These are phyloP conservation scores for Trichosurus vulpecula DNA, from an alignment of 2,797 vertebrate species.

Conservation along the genomic window DNA sequence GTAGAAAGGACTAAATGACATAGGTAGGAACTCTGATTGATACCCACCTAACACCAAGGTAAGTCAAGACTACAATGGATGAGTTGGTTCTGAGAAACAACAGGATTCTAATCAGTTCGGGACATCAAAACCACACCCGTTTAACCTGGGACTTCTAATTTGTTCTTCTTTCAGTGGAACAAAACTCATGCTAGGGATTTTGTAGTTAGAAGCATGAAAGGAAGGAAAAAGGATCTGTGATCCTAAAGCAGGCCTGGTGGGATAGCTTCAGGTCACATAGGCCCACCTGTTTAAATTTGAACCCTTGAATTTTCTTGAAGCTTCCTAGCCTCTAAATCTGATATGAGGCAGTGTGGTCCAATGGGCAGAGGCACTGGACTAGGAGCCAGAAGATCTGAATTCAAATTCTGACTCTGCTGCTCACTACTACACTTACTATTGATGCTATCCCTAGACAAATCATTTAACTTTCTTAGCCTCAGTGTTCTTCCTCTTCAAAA, in stretches of 20 bases:
- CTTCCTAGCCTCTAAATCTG: background rate
- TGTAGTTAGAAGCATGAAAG: background rate
- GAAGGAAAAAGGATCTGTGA: constrained; percentile 22
- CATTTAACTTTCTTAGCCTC: background rate
- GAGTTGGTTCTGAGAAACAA: constrained; percentile 24
- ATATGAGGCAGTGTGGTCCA: background rate
- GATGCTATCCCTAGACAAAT: background rate
- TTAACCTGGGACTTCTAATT: background rate
- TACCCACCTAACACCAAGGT: background rate
- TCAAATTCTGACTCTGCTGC: background rate
- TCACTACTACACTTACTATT: background rate
- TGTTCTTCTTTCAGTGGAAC: constrained; percentile 1
- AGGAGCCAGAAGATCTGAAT: background rate
- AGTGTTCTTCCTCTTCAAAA: background rate
- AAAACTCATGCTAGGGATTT: constrained; percentile 20
- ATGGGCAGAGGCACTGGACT: background rate
- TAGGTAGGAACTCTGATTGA: constrained; percentile 1
- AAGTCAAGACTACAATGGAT: constrained; percentile 3
- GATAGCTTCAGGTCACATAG: background rate
- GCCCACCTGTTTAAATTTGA: background rate
- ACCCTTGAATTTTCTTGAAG: constrained; percentile 11
- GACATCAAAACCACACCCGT: background rate
- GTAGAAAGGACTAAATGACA: background rate
- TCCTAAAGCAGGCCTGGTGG: constrained; percentile 27
- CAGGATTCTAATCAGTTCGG: background rate